A percentile compares a stretch with the other conserved stretches of the same genome.
These are phyloP conservation scores for Thripadectes ignobilis DNA, from an alignment of 2,797 vertebrate genomes.

Conservation along the genomic window DNA sequence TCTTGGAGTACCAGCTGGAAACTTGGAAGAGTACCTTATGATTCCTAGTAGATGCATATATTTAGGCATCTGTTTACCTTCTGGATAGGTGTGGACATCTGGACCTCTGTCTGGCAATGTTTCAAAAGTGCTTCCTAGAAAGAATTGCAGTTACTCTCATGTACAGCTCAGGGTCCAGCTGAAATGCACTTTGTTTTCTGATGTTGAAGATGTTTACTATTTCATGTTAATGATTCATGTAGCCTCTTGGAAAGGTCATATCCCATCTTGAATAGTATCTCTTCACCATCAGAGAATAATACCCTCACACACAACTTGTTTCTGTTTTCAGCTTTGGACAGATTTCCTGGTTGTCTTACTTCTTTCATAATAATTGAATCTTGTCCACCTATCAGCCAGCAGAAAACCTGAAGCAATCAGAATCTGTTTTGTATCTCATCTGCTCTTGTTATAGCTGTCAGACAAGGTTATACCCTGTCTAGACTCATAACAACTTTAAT, in stretches of 20 bases:
- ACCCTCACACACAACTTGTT: not conserved
- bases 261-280: not conserved
- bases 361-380: not conserved
- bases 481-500: slow-evolving; percentile 1
- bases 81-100: not conserved
- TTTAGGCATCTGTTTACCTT: not conserved
- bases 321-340: not conserved
- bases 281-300: not conserved
- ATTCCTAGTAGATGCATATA: not conserved
- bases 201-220: not conserved
- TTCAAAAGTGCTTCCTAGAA: not conserved
- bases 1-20: not conserved
- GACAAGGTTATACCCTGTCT: slow-evolving; percentile 16
- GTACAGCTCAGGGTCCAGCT: not conserved
- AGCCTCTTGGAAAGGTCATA: not conserved
- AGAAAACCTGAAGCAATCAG: not conserved
- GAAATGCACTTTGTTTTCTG: not conserved
- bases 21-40: not conserved
- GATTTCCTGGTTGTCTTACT: not conserved
- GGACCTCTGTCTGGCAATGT: not conserved
- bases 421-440: not conserved
- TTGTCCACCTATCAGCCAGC: not conserved
- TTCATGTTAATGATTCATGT: not conserved
- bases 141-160: not conserved
- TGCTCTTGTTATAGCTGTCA: not conserved